Conservation (phyloP, 2,113 vertebrate species). For the Salminus brasiliensis region DNA sequence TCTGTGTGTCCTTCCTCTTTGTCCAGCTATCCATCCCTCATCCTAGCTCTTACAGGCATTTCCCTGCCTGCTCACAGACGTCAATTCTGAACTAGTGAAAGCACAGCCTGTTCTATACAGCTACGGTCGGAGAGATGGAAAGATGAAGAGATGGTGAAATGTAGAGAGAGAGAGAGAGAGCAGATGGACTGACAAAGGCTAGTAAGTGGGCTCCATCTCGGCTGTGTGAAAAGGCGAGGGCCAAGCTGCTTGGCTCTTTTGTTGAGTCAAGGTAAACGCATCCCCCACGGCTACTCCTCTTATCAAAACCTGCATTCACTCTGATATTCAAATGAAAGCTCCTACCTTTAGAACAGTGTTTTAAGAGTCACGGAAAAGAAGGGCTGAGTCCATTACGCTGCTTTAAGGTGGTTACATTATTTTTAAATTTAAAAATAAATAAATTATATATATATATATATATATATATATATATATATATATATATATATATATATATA, state of each 20-base stretch:
- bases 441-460: too few relatives aligned
- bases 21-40: neutral
- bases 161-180: neutral
- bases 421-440: too few relatives aligned
- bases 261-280: constrained; percentile 35
- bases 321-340: neutral
- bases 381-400: neutral
- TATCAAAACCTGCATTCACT: neutral
- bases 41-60: neutral
- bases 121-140: constrained; percentile 63
- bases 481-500: too few relatives aligned
- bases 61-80: constrained; percentile 1
- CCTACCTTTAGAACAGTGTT: neutral
- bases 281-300: neutral
- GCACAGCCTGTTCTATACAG: constrained; percentile 39
- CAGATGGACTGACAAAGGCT: constrained; percentile 47
- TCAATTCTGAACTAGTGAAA: constrained; percentile 12
- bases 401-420: too few relatives aligned
- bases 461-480: too few relatives aligned
- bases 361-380: neutral
- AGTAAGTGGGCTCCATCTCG: constrained; percentile 37
- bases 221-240: constrained; percentile 38
- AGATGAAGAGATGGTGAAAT: neutral
- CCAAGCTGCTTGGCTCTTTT: constrained; percentile 37
- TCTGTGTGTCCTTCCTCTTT: neutral